A percentile compares a stretch with the other conserved stretches of the same genome.
Evolutionary conservation across 2,888 invertebrate genomes (phyloP).

Genomic region (Alloscopus bannaensis): DNA sequence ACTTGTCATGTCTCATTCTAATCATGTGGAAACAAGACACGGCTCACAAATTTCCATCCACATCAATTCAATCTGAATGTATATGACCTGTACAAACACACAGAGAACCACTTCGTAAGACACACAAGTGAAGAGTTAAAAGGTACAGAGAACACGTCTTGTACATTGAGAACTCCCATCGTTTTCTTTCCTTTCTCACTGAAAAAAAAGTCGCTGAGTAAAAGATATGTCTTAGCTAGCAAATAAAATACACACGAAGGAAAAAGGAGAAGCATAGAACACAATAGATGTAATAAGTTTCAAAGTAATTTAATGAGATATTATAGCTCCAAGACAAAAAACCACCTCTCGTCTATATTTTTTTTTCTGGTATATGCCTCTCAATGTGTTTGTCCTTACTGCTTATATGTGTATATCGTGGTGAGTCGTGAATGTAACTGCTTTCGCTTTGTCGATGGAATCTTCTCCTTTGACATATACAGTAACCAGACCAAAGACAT

Average conservation of each 20-base stretch:
- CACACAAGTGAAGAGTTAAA: neutral
- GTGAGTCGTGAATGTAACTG: neutral
- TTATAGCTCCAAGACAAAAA: constrained; percentile 58
- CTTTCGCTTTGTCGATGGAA: neutral
- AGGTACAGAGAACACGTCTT: neutral
- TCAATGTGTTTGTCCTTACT: too few species aligned
- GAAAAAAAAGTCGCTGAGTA: constrained; percentile 32
- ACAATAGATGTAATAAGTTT: constrained; percentile 56
- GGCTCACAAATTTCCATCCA: constrained; percentile 59
- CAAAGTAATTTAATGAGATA: constrained; percentile 59
- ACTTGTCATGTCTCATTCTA: constrained; percentile 59
- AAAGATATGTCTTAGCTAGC: constrained; percentile 21
- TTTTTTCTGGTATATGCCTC: too few species aligned
- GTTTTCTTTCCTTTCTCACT: constrained; percentile 35
- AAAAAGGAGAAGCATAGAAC: constrained; percentile 13
- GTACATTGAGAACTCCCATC: neutral
- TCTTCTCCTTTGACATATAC: neutral
- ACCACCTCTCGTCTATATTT: too few species aligned
- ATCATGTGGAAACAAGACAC: constrained; percentile 60
- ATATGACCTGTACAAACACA: constrained; percentile 51
- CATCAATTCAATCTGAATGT: constrained; percentile 52
- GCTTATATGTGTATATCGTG: neutral
- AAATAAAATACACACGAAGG: constrained; percentile 33
- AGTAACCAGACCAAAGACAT: constrained; percentile 15
- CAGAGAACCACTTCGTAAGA: neutral